Evolutionary conservation across 1,140 invertebrate genomes (phyloP), one percentile per base, ranked within the genome.

Genomic region (Formica selysi): DNA sequence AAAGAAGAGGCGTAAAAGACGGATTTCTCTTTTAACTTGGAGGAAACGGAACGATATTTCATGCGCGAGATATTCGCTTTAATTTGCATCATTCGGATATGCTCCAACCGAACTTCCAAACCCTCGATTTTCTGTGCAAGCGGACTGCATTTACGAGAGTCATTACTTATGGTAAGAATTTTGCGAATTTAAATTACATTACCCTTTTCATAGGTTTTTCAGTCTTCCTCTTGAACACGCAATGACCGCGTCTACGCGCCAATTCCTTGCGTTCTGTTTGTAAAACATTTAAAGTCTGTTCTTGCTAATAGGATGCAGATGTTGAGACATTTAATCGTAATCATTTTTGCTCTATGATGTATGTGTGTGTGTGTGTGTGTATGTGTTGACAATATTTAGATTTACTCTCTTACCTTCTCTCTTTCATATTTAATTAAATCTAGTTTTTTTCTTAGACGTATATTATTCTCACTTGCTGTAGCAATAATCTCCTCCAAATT

Each of bases 21-120:
- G 0, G 97, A 96, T 91, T 97, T 97, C 65, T 96, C 96, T 91
- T 97, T 95, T 0, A 98, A 91, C n/a, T 96, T 97, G 80, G 96
- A 95, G 89, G 96, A 95, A n/a, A 98, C 97, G 8, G 96, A 96
- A 65, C 95, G 95, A 89, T 98, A 98, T 91, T 98, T 98, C 93
- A 97, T 97, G 83, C 96, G 96, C 1, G 98, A 96, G 80, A 98
- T 96, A 89, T 97, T 97, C 2, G 97, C 97, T 94, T 98, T 97
- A 93, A 97, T 97, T 95, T 97, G 97, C 94, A 98, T 97, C 51
- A 98, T 96, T 71, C 97, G 96, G 3, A 97, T 96, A 86, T 96
- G 96, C 91, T 98, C 97, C 88, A 95, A 74, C 57, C 93, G 91
- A 57, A 92, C 91, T 71, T 93, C 97, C 83, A 98, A 93, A 84